Evolutionary conservation across 2,113 vertebrate species (phyloP), one percentile per base, ranked within the genome.

Genomic region (Girardinichthys multiradiatus): DNA sequence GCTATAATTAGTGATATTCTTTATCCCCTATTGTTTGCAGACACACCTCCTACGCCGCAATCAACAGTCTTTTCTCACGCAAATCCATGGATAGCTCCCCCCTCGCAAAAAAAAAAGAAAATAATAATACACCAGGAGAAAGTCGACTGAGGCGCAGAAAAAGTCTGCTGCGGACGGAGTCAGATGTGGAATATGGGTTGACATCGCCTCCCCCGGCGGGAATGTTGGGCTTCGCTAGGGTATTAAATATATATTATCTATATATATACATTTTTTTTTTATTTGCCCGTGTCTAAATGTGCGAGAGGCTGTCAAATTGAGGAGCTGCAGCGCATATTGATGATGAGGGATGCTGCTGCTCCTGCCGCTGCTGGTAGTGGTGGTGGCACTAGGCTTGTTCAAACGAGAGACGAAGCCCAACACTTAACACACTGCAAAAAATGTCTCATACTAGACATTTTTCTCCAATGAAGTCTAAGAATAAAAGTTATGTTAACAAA

Each of bases 271-370:
- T 24, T 5, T 21, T 19, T 51, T 54, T n/a, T 54, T 54, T 54
- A 54, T 54, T 54, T 54, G 48, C 48, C 74, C 70, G 74, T 81
- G 33, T 84, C 37, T 63, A 74, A 57, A 69, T 79, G 77, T 39
- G 79, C 65, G 37, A 31, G 83, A 76, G 74, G 42, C 54, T 80
- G 39, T 68, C 48, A 78, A 82, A 64, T 33, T 72, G 64, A 80
- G 84, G 66, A 79, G 76, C 79, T 39, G 71, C 35, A 86, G 87
- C 88, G 87, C 90, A 87, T 88, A 87, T 85, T 86, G 91, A 91
- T 86, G 91, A 91, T 83, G 89, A 89, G 88, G 70, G 70, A 42
- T 81, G 83, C 59, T 73, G 86, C 67, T 74, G 83, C 35, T 72
- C 76, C 24, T 64, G 75, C 17, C 72, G 85, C 9, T 78, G 83